phyloP scores from a whole-genome alignment of 2,113 vertebrate species.

The Lutjanus erythropterus region DNA sequence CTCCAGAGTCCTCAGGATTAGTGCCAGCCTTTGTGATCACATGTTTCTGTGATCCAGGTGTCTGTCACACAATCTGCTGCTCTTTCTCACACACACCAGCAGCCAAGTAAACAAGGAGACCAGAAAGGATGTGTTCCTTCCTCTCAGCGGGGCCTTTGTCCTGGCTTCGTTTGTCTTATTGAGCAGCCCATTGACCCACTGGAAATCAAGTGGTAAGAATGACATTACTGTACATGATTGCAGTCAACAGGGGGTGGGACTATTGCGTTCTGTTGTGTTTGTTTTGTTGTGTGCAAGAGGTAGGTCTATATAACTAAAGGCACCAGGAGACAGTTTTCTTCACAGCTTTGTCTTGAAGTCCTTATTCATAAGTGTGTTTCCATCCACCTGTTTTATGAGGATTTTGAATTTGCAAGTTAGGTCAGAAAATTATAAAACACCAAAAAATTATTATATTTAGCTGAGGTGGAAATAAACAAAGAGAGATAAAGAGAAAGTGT shows the following conservation, averaged over 20 bases:
- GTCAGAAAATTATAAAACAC: background rate
- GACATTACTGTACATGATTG: background rate
- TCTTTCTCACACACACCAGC: conserved; percentile 29
- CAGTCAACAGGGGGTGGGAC: conserved; percentile 1
- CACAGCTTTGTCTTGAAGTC: background rate
- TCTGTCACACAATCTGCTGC: conserved; percentile 72
- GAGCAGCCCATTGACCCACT: conserved; percentile 17
- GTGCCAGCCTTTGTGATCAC: conserved; percentile 60
- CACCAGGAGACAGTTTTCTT: background rate
- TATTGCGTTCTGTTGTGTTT: background rate
- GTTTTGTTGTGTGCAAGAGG: conserved; percentile 17
- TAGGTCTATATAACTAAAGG: conserved; percentile 11
- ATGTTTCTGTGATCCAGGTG: conserved; percentile 77
- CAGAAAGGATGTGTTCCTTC: conserved; percentile 44
- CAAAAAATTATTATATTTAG: background rate
- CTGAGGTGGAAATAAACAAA: background rate
- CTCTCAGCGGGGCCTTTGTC: conserved; percentile 47
- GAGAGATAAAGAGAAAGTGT: no score
- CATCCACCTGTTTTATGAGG: background rate
- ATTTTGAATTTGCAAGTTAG: background rate
- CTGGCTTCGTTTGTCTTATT: conserved; percentile 28
- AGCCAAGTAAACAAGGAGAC: conserved; percentile 62
- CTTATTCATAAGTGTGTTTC: background rate
- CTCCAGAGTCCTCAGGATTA: conserved; percentile 64
- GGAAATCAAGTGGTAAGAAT: conserved; percentile 21